These are phyloP conservation scores for Pachyseris speciosa DNA, from an alignment of 64 coral and sea anemone genomes.

Conservation along the genomic window DNA sequence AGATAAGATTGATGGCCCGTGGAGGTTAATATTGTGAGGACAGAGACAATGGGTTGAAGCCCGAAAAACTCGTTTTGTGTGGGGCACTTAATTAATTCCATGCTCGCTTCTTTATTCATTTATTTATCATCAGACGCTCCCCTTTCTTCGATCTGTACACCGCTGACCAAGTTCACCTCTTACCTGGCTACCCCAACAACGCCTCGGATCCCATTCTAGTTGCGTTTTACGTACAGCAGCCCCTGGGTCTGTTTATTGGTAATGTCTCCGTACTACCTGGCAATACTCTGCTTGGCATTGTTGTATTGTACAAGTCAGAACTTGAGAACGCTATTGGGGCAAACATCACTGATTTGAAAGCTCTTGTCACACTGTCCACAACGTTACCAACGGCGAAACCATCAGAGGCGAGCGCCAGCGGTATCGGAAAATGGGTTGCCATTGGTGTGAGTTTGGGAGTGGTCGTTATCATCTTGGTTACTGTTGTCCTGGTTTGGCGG, in stretches of 20 bases:
- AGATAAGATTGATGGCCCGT: too few relatives aligned
- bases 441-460: neutral
- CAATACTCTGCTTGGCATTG: neutral
- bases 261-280: neutral
- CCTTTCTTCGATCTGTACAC: too few relatives aligned
- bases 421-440: neutral
- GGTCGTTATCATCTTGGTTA: neutral
- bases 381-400: neutral
- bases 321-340: neutral
- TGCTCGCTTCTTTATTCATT: conserved; percentile 11
- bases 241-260: neutral
- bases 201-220: neutral
- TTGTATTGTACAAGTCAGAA: neutral
- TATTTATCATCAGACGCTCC: neutral
- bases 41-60: too few relatives aligned
- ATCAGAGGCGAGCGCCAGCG: neutral
- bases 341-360: neutral
- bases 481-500: neutral
- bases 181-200: too few relatives aligned
- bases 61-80: too few relatives aligned
- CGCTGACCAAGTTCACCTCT: too few relatives aligned
- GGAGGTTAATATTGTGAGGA: too few relatives aligned
- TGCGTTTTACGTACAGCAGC: conserved; percentile 11
- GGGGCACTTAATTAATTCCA: too few relatives aligned
- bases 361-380: neutral